A percentile compares a stretch with the other conserved stretches of the same genome.
These are phyloP conservation scores for Remorina albescens DNA, from an alignment of 2,797 vertebrate genomes.

Conservation along the genomic window DNA sequence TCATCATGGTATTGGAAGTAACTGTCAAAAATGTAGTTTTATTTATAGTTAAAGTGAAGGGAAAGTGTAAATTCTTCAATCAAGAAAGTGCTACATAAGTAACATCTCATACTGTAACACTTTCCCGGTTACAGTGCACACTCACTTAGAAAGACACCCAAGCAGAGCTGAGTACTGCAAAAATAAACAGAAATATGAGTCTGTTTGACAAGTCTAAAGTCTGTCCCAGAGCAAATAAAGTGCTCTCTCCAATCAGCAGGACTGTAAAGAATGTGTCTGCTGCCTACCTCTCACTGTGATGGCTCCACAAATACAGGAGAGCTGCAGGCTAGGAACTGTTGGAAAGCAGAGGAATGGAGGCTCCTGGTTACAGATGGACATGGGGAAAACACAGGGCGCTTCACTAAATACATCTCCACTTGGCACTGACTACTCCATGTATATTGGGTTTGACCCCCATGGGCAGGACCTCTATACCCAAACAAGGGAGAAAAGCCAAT, in stretches of 20 bases:
- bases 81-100: conserved; percentile 7
- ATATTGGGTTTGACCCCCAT: conserved; percentile 73
- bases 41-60: neutral
- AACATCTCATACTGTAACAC: conserved; percentile 50
- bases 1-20: neutral
- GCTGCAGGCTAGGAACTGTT: conserved; percentile 66
- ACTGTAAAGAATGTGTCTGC: conserved; percentile 73
- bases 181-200: conserved; percentile 78
- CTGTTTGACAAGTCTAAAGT: conserved; percentile 64
- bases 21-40: neutral
- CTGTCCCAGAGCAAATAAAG: conserved; percentile 77
- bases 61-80: conserved; percentile 11
- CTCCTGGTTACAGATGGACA: conserved; percentile 40
- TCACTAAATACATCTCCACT: conserved; percentile 64
- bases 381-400: conserved; percentile 51
- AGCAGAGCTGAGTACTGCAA: conserved; percentile 36
- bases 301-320: conserved; percentile 80
- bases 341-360: conserved; percentile 51
- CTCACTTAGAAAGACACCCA: conserved; percentile 46
- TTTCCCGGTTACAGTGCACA: conserved; percentile 40
- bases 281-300: conserved; percentile 72
- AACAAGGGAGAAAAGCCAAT: conserved; percentile 70
- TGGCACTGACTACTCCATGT: conserved; percentile 51
- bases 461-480: conserved; percentile 55
- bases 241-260: conserved; percentile 66